Evolutionary conservation across 2,797 vertebrate genomes (phyloP).

Genomic region (Ctenochaetus hawaiiensis): DNA sequence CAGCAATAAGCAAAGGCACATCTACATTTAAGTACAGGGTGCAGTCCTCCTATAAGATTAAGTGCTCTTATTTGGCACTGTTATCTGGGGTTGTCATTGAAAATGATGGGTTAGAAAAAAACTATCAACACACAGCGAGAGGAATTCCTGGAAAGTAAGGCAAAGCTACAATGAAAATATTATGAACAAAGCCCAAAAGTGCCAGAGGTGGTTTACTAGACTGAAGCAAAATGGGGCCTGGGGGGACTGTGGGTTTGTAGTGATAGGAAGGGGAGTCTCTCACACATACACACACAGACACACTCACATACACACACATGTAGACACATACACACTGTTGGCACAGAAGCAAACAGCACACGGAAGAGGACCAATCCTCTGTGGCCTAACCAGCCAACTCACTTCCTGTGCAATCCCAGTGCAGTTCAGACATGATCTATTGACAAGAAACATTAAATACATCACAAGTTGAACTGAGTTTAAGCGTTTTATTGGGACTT

Average conservation of each 20-base stretch:
- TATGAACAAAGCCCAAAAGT: slow-evolving; percentile 76
- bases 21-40: slow-evolving; percentile 37
- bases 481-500: not conserved
- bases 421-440: slow-evolving; percentile 25
- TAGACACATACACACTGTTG: slow-evolving; percentile 49
- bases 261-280: slow-evolving; percentile 62
- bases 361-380: slow-evolving; percentile 50
- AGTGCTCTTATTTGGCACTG: slow-evolving; percentile 32
- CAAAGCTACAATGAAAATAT: slow-evolving; percentile 74
- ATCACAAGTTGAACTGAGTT: not conserved
- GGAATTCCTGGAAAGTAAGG: slow-evolving; percentile 73
- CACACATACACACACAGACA: slow-evolving; percentile 39
- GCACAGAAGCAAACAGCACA: slow-evolving; percentile 54
- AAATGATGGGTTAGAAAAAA: slow-evolving; percentile 39
- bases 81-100: slow-evolving; percentile 32
- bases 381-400: slow-evolving; percentile 51
- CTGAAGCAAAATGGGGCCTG: slow-evolving; percentile 69
- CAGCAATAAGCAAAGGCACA: not conserved
- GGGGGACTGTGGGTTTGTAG: slow-evolving; percentile 76
- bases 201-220: slow-evolving; percentile 78
- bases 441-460: slow-evolving; percentile 7
- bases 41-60: slow-evolving; percentile 39
- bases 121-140: slow-evolving; percentile 53
- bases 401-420: slow-evolving; percentile 45
- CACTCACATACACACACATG: slow-evolving; percentile 45